These are phyloP conservation scores for Scomber japonicus DNA, from an alignment of 2,113 vertebrate genomes.

Conservation along the genomic window DNA sequence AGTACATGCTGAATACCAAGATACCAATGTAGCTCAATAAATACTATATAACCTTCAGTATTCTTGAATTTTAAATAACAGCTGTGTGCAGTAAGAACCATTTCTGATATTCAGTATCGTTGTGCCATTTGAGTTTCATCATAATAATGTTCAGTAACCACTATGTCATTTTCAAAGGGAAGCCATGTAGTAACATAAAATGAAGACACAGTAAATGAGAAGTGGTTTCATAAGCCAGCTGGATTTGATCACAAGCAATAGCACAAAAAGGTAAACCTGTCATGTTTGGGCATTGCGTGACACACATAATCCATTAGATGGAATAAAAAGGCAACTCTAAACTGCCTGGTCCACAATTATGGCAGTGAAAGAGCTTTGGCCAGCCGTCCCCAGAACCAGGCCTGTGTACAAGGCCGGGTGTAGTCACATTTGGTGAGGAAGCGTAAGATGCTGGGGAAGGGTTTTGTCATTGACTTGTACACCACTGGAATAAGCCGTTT, in stretches of 20 bases:
- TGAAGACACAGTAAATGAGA: neutral
- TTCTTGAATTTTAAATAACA: neutral
- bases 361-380: slow-evolving; percentile 91
- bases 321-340: slow-evolving; percentile 26
- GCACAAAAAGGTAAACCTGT: neutral
- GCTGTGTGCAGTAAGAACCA: slow-evolving; percentile 27
- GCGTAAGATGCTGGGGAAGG: slow-evolving; percentile 94
- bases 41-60: neutral
- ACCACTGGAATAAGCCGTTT: slow-evolving; percentile 95
- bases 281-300: slow-evolving; percentile 5
- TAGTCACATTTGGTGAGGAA: slow-evolving; percentile 97
- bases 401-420: slow-evolving; percentile 92
- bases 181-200: slow-evolving; percentile 1
- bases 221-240: neutral
- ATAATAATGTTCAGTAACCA: slow-evolving; percentile 19
- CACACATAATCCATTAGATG: neutral
- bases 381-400: slow-evolving; percentile 96
- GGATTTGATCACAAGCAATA: neutral
- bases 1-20: neutral
- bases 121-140: neutral
- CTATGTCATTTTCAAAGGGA: neutral
- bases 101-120: neutral
- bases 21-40: neutral
- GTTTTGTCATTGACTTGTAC: slow-evolving; percentile 92
- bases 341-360: slow-evolving; percentile 50